phyloP scores from a whole-genome alignment of 2,888 invertebrate genomes.

The Apotomis turbidana region DNA sequence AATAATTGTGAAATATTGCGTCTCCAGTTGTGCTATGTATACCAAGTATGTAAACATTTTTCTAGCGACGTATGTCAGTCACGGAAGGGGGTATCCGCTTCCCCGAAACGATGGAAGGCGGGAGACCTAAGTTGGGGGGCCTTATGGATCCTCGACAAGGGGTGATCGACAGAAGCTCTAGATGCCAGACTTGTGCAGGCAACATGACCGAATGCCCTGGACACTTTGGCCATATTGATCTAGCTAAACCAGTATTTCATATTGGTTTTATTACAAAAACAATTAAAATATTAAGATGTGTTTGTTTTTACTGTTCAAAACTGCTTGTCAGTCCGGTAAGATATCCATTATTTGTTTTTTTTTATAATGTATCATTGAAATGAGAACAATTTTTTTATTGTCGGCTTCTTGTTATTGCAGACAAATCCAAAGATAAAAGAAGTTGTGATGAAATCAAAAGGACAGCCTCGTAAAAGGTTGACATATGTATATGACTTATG shows the following conservation, averaged over 20 bases:
- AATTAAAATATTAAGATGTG: conserved; percentile 98
- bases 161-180: conserved; percentile 95
- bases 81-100: conserved; percentile 98
- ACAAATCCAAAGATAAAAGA: conserved; percentile 97
- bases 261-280: conserved; percentile 98
- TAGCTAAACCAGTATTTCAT: conserved; percentile 99
- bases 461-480: conserved; percentile 96
- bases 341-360: conserved; percentile 1
- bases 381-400: background rate
- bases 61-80: conserved; percentile 98
- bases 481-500: conserved; percentile 98
- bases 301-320: conserved; percentile 99
- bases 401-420: conserved; percentile 71
- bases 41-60: conserved; percentile 47
- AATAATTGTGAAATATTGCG: conserved; percentile 18
- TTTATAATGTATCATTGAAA: background rate
- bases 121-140: conserved; percentile 98
- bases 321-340: conserved; percentile 96
- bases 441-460: conserved; percentile 97
- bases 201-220: conserved; percentile 99
- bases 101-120: conserved; percentile 99
- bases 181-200: conserved; percentile 98
- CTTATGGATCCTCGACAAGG: conserved; percentile 99
- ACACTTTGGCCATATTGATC: conserved; percentile 99
- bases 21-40: conserved; percentile 31